Base-by-base conservation (phyloP, 2,888 invertebrate species). In the Scotopteryx bipunctaria region DNA sequence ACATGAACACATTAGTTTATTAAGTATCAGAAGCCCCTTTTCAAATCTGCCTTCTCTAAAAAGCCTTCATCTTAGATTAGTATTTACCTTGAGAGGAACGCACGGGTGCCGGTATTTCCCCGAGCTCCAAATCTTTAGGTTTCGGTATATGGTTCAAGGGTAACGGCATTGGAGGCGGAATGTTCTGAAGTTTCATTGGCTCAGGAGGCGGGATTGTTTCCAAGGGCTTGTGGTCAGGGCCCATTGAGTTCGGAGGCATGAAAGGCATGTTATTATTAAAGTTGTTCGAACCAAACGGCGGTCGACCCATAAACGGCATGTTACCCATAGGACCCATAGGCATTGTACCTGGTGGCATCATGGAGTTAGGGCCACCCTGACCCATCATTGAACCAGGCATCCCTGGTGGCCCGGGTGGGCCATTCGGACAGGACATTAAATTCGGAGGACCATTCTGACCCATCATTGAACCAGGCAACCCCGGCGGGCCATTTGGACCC, bases 81-180 rank as follows among this genome's bases (percentile, higher is more conserved):
- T 63, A 55, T 62, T 77, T 83, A 86, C 85, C 85, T 84, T 76
- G 73, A n/a, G 73, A 58, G 13, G 76, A 44, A 69, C 71, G 49
- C n/a, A 74, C 74, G 1, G 91, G 88, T 13, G 88, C 81, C 1
- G 93, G 92, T 57, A 92, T 91, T 60, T 91, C 91, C 61, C 91
- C 82, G 40, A 91, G 81, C 66, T 93, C 93, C 66, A 61, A 51
- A 32, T 71, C 69, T 3, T 61, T 62, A 6, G 73, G 60, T 37
- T 73, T 75, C 6, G 74, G 76, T 3, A 45, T 49, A 27, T 45
- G 47, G 15, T 49, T 48, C 14, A 93, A 68, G 57, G 92, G 91
- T 38, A 92, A 84, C 2, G 93, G 92, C 66, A 91, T 89, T 0
- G 93, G 93, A 1, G 92, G 91, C 14, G 93, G 93, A 66, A 93